Percentiles rank a stretch among this genome's conserved stretches.
These are phyloP conservation scores for Onychorhynchus coronatus DNA, from an alignment of 2,113 vertebrate species.

Conservation along the genomic window DNA sequence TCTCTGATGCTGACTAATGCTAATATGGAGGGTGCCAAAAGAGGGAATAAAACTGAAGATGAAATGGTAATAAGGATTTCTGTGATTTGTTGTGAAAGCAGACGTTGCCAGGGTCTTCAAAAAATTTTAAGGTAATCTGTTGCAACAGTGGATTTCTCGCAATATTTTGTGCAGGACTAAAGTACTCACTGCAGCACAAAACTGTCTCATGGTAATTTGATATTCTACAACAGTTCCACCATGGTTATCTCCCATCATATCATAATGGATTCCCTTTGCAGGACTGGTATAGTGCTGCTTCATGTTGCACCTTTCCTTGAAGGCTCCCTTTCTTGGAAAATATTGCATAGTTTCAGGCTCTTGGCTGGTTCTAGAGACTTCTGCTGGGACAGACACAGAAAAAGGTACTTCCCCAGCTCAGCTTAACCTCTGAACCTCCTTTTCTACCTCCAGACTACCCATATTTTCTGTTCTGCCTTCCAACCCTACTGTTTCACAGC, in stretches of 20 bases:
- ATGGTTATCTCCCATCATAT: not conserved
- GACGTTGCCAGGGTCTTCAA: not conserved
- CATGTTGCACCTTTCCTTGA: not conserved
- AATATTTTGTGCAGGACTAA: not conserved
- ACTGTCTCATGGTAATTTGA: not conserved
- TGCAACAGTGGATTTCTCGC: not conserved
- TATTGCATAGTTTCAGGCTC: not conserved
- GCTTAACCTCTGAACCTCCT: not conserved
- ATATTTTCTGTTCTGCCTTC: slow-evolving; percentile 14
- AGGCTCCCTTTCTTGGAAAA: not conserved
- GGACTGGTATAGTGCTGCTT: not conserved
- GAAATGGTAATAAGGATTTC: not conserved
- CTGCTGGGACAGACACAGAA: not conserved
- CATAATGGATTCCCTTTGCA: not conserved
- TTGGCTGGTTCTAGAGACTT: not conserved
- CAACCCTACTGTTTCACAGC: slow-evolving; percentile 15
- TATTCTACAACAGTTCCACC: not conserved
- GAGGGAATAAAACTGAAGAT: not conserved
- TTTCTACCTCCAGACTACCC: not conserved
- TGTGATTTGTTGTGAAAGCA: not conserved
- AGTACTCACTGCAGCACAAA: not conserved
- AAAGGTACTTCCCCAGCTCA: not conserved
- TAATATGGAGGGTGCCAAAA: not conserved
- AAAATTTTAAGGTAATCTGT: not conserved
- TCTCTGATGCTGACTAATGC: not conserved